Evolutionary conservation across 2,113 vertebrate genomes (phyloP), one percentile per base, ranked within the genome.

Genomic region (Suricata suricatta): DNA sequence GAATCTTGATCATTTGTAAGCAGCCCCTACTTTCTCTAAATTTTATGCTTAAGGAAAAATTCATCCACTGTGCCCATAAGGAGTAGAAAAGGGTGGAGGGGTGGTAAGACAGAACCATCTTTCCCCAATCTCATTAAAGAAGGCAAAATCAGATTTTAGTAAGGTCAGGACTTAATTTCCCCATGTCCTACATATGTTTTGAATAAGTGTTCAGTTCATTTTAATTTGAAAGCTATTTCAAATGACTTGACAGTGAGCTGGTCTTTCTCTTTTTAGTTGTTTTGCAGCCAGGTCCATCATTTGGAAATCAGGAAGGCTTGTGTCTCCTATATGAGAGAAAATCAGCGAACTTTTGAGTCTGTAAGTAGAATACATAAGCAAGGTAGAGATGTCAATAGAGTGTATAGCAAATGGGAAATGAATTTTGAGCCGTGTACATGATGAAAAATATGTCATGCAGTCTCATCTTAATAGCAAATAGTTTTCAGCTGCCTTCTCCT

Each of bases 281-380:
- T 99, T 97, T 98, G 93, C 93, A 99, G 99, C 91, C 99, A 99
- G 81, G 99, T 99, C 85, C 99, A 99, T 98, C 99, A 99, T 52
- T 69, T 98, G 96, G 99, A 99, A 93, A 99, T 99, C 85, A 98
- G 99, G 81, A 99, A 98, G 96, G 99, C 99, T 84, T 99, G 99
- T 1, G 99, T 99, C 25, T 96, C 97, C 35, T 99, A 99, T 94
- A 99, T 99, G 99, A 99, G 99, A 97, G 98, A 98, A 82, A 99
- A 99, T 98, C 98, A 98, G 80, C 83, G 95, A 64, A 98, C 97
- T 97, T 99, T 99, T 98, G 99, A 99, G 31, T 99, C 99, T 21
- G 99, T 99, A 97, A 99, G 99, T 99, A 95, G 72, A 7, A 72
- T 86, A 86, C n/a, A 74, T 89, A 68, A 17, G 29, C 25, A 54